These are phyloP conservation scores for Eutolmus rufibarbis DNA, from an alignment of 2,888 invertebrate genomes.

Conservation along the genomic window DNA sequence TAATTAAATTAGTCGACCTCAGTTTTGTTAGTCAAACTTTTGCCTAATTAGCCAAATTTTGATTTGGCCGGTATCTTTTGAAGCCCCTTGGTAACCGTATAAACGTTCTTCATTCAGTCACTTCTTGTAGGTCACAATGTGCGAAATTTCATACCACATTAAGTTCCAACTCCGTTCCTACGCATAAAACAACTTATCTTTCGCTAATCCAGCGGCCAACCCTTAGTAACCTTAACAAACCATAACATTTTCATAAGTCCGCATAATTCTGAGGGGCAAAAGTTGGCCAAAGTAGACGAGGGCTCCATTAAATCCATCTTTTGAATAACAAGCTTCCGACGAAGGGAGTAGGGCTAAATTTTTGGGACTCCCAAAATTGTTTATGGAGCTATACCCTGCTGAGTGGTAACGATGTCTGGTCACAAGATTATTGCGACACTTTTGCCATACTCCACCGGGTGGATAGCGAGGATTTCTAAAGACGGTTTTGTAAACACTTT, in stretches of 20 bases:
- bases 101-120: neutral
- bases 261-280: neutral
- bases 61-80: neutral
- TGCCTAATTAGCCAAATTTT: neutral
- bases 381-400: neutral
- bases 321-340: neutral
- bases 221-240: neutral
- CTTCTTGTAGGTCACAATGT: neutral
- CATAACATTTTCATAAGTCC: neutral
- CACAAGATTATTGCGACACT: neutral
- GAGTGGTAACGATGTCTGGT: neutral
- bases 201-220: neutral
- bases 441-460: neutral
- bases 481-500: neutral
- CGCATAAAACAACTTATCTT: neutral
- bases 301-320: neutral
- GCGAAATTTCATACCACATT: neutral
- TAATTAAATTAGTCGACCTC: neutral
- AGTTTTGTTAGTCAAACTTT: neutral
- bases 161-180: neutral
- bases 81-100: neutral
- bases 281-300: neutral
- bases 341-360: neutral
- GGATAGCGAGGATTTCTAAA: neutral
- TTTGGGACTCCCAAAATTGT: neutral